Base-by-base conservation (phyloP, 2,113 vertebrate species). In the Carlito syrichta region DNA sequence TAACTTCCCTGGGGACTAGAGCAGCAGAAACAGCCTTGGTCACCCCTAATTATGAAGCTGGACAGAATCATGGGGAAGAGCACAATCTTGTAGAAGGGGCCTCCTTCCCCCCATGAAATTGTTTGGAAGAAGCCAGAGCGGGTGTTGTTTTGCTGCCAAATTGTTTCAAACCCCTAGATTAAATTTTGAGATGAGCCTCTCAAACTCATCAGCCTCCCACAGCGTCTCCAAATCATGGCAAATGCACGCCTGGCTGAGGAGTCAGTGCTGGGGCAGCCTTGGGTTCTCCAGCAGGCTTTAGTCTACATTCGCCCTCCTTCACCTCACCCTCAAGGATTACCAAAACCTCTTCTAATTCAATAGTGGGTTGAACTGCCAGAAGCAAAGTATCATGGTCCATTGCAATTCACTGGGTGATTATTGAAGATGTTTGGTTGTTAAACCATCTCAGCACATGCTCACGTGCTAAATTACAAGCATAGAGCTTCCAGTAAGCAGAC, bases 311-410 rank as follows among this genome's bases (percentile, higher is more conserved):
- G 6, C 25, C 6, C 45, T 43, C 3, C 12, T 11, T 25, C 17
- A 35, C 48, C 7, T 48, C 40, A 50, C 0, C 8, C 1, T 43
- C 38, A 43, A 5, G 0, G 0, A 74, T 63, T 43, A 52, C 4
- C 62, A 5, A 16, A 1, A 56, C 8, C 3, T 69, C 50, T 77
- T 83, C 38, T 35, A 52, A 8, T 13, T 79, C 48, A n/a, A 13
- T 20, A n/a, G 12, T 14, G 66, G 40, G 38, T 0, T 13, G 23
- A 87, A 84, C 20, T 48, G n/a, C 6, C 3, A n/a, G 43, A 19
- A 82, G 11, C 19, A 22, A 91, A 27, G 22, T 22, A 27, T 60
- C 56, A 43, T 54, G 60, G 86, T 69, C 45, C 38, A 48, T 27
- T 12, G 27, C 50, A 74, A 74, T 82, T 30, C 92, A n/a, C 48